A percentile compares a stretch with the other conserved stretches of the same genome.
Evolutionary conservation across 2,797 vertebrate species (phyloP).

Genomic region (Sebastiscus tertius): DNA sequence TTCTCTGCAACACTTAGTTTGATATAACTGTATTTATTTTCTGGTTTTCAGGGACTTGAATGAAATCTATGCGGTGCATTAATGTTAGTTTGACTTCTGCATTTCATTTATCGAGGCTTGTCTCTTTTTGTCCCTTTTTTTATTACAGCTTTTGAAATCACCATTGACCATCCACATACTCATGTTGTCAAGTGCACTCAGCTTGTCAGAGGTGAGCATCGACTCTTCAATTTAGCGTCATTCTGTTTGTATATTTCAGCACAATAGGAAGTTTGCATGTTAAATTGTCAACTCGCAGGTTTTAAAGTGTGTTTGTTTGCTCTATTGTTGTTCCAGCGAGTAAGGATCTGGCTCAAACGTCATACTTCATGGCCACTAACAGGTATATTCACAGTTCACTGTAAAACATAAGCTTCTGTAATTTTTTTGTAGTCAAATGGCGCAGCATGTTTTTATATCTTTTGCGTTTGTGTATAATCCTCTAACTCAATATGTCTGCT

Average conservation of each 20-base stretch:
- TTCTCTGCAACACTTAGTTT: slow-evolving; percentile 25
- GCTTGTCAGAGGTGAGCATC: slow-evolving; percentile 91
- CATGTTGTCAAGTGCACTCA: slow-evolving; percentile 97
- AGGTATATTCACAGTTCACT: slow-evolving; percentile 84
- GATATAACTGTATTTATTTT: slow-evolving; percentile 37
- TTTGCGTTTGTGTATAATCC: slow-evolving; percentile 54
- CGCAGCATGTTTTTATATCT: slow-evolving; percentile 81
- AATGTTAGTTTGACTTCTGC: not conserved
- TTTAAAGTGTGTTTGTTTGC: slow-evolving; percentile 58
- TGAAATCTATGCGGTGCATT: slow-evolving; percentile 6
- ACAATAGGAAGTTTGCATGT: not conserved
- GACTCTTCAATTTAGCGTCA: not conserved
- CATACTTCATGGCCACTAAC: slow-evolving; percentile 99
- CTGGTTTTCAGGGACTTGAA: slow-evolving; percentile 55
- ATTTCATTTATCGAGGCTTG: slow-evolving; percentile 15
- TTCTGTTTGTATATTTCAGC: not conserved
- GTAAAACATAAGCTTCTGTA: not conserved
- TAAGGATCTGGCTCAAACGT: slow-evolving; percentile 99
- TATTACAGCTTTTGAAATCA: slow-evolving; percentile 93
- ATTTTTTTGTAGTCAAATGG: not conserved
- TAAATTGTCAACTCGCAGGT: not conserved
- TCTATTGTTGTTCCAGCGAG: slow-evolving; percentile 89
- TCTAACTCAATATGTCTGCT: slow-evolving; percentile 47
- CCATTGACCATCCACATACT: slow-evolving; percentile 97
- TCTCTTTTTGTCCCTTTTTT: slow-evolving; percentile 39